Base-by-base conservation (phyloP, 1,140 invertebrate species). In the Drosophila equinoxialis region DNA sequence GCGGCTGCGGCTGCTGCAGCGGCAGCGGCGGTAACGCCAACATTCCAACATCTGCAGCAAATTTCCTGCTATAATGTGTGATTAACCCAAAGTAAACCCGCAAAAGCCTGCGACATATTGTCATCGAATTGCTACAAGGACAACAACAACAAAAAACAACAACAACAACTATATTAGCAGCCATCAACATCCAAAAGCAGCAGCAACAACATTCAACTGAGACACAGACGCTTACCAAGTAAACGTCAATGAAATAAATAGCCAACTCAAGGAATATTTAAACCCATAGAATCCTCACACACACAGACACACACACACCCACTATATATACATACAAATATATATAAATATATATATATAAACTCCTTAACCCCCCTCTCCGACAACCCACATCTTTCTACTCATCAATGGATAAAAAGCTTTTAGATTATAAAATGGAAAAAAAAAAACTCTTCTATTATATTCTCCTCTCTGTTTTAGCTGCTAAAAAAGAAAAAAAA, bases 21-120 rank as follows among this genome's bases (percentile, higher is more conserved):
- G 45, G 65, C 80, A 39, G 72, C 83, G 33, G 66, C 87, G 51
- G 81, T 81, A 61, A 82, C 84, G 77, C 79, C 90, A 73, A 85
- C 90, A 87, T 91, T 90, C 75, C 86, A 91, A 74, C 93, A 93
- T 84, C 93, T 93, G 80, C 93, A 93, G 90, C 93, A 94, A 91
- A 93, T 94, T 78, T 92, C 91, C 74, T 94, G 93, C 90, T 94
- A 94, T 79, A 94, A 94, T 81, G 93, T 94, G 92, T 94, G 93
- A 94, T 93, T 72, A 78, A 60, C 48, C 69, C 17, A 66, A 55
- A 51, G 45, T 20, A 51, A 51, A 51, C 6, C 45, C 17, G 13
- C 17, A 51, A 51, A 23, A 51, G 45, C 45, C 45, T 51, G 45
- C 17, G 45, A 51, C 45, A 51, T 23, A 20, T 23, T 20, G 45